These are phyloP conservation scores for Fulica atra DNA, from an alignment of 2,113 vertebrate genomes.

Conservation along the genomic window DNA sequence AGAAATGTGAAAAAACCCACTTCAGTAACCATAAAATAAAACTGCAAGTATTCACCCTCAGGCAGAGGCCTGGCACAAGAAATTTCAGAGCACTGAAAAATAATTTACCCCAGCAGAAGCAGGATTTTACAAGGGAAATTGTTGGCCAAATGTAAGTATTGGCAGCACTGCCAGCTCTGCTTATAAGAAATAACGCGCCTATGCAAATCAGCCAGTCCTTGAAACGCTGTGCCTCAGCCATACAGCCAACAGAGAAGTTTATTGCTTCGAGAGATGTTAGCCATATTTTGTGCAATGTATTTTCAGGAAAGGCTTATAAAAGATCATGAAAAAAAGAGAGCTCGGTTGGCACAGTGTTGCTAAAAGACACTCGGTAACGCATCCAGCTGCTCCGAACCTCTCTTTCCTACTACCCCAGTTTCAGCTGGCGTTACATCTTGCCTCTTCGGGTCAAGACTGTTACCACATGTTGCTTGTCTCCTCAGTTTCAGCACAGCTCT, in stretches of 20 bases:
- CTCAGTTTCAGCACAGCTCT: neutral
- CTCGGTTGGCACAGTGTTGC: neutral
- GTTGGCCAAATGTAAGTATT: neutral
- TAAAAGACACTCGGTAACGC: neutral
- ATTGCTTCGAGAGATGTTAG: neutral
- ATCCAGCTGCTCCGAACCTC: neutral
- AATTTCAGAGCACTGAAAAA: constrained; percentile 46
- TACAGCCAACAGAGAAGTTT: neutral
- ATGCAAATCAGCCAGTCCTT: constrained; percentile 30
- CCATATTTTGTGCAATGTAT: neutral
- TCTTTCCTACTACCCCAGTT: neutral
- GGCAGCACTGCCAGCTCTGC: neutral
- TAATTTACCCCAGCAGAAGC: constrained; percentile 23
- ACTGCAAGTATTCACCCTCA: constrained; percentile 8
- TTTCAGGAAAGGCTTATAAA: constrained; percentile 5
- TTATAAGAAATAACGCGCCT: neutral
- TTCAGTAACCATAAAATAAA: constrained; percentile 23
- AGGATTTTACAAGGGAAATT: constrained; percentile 34
- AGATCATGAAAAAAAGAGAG: neutral
- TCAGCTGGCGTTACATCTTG: neutral
- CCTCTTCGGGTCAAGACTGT: neutral
- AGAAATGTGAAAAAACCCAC: neutral
- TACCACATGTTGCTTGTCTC: neutral
- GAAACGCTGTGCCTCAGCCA: neutral
- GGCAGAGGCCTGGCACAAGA: neutral